Conservation (phyloP, 2,113 vertebrate genomes). For the Rhinoptilus africanus region DNA sequence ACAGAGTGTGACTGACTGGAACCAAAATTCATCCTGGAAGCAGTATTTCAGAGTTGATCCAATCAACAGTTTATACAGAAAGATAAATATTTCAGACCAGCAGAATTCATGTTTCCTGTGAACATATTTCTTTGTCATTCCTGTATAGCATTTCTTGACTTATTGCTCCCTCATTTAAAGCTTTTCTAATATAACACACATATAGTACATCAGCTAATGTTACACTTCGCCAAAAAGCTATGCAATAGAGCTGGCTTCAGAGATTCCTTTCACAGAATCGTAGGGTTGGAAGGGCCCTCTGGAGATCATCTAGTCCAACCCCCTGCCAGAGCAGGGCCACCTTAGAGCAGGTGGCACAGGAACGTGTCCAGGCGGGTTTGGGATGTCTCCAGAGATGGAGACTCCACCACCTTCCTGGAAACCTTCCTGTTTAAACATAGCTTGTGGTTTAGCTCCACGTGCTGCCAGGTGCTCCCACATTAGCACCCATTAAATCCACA, state of each 20-base stretch:
- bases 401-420: too few relatives aligned
- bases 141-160: neutral
- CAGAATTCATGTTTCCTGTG: neutral
- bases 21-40: neutral
- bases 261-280: too few relatives aligned
- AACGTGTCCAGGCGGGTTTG: too few relatives aligned
- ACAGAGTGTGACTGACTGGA: neutral
- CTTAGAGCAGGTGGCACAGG: too few relatives aligned
- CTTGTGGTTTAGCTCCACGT: neutral
- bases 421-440: neutral
- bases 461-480: neutral
- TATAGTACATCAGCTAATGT: neutral
- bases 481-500: neutral
- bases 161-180: neutral
- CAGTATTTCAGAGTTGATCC: neutral
- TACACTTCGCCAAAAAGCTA: neutral
- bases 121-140: neutral
- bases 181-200: neutral
- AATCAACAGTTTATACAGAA: neutral
- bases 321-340: too few relatives aligned
- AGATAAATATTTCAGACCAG: neutral
- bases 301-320: too few relatives aligned
- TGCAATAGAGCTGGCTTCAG: neutral
- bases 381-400: too few relatives aligned
- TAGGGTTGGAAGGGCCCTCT: too few relatives aligned